Base-by-base conservation (phyloP, 2,888 invertebrate genomes). In the Calameuta filiformis region DNA sequence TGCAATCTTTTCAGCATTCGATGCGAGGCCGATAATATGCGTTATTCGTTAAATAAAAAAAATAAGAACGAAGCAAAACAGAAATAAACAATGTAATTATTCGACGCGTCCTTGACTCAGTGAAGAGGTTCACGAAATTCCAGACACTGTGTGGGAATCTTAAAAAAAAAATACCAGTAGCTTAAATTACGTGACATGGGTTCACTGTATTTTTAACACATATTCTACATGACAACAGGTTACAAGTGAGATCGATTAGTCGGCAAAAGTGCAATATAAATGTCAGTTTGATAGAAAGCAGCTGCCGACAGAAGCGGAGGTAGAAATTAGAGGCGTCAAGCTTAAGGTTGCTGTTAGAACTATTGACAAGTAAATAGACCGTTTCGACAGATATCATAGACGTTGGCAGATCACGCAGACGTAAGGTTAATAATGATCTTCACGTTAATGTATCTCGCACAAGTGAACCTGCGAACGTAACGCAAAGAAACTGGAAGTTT, bases 271-370 rank as follows among this genome's bases (percentile, higher is more conserved):
- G 68, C 73, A 73, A 77, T 76, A 80, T 82, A 83, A 83, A 83
- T 83, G 83, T 82, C 77, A 83, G 82, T 83, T 81, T 81, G 81
- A 83, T 83, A 82, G 83, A 76, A 80, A 79, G 78, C 82, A 82
- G 81, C 81, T 83, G 83, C 76, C 76, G 69, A 12, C 71, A 34
- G 75, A 77, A 56, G 71, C 4, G 31, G 71, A 71, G 34, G 71
- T 34, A 71, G 12, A 33, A 71, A 71, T 33, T 31, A 31, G 71
- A 71, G 31, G 34, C 33, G 71, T 33, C n/a, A 71, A 34, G 33
- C 33, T 23, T 34, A 34, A 71, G 34, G 71, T 12, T 30, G 71
- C 71, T 31, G 71, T 71, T 71, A 71, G 71, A 34, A 71, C 71
- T 31, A 15, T 34, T 34, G 56, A 56, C 56, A 56, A 23, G 23